These are phyloP conservation scores for Petrocephalus sullivani DNA, from an alignment of 2,797 vertebrate genomes.

Conservation along the genomic window DNA sequence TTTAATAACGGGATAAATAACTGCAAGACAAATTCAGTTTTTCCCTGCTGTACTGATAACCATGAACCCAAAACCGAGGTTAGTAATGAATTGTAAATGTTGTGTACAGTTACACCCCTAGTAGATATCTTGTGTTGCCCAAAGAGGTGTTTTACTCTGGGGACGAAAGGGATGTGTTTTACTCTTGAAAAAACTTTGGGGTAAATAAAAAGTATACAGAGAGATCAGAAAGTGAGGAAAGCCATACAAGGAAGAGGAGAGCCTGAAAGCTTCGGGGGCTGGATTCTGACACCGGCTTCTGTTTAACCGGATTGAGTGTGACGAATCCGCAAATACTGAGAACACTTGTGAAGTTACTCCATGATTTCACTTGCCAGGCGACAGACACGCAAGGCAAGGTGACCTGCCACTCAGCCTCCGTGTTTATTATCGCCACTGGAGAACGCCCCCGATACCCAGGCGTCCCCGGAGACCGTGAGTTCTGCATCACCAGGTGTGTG, in stretches of 20 bases:
- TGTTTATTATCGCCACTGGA: slow-evolving; percentile 72
- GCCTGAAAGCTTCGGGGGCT: background rate
- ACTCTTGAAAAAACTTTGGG: background rate
- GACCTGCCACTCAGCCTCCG: slow-evolving; percentile 63
- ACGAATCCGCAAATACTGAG: background rate
- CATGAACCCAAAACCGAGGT: background rate
- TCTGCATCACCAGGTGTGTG: slow-evolving; percentile 73
- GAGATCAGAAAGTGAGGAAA: background rate
- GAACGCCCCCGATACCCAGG: slow-evolving; percentile 66
- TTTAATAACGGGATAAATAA: background rate
- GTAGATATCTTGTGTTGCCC: background rate
- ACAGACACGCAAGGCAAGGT: slow-evolving; percentile 64
- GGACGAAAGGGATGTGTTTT: background rate
- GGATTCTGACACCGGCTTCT: background rate
- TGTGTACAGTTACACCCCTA: background rate
- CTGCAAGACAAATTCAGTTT: background rate
- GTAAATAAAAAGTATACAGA: background rate
- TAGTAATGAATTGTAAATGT: background rate
- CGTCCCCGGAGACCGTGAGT: slow-evolving; percentile 67
- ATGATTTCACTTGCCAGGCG: slow-evolving; percentile 51
- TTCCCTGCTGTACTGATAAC: background rate
- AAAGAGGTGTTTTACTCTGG: background rate
- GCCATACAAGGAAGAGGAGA: background rate
- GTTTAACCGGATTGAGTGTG: background rate
- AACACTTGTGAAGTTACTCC: background rate